Evolutionary conservation across 1,140 invertebrate species (phyloP), one percentile per base, ranked within the genome.

Genomic region (Cotesia chilonis): DNA sequence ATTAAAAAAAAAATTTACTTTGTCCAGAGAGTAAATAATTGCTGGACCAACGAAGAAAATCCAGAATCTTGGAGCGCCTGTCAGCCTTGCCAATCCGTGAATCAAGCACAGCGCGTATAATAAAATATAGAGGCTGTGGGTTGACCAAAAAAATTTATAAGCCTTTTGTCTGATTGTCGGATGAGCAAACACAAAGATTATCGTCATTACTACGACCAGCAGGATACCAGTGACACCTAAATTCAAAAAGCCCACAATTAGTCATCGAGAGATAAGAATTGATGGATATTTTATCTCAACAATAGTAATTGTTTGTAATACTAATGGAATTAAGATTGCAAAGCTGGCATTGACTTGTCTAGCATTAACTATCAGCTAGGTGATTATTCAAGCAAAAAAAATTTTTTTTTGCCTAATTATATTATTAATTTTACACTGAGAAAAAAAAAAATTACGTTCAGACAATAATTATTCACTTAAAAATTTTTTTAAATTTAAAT

Each of bases 151-250:
- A 85, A 96, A 98, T 69, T 95, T 95, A 84, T 98, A 98, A 0
- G 96, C 97, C 78, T 95, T 94, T 80, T 97, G 95, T 3, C 98
- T 89, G 37, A 99, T 96, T 2, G 92, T 93, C 0, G 97, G 96
- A 84, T 98, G 96, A 0, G 98, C 96, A 83, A 99, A 99, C 0
- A 98, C 94, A 82, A 98, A 99, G 69, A 99, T 98, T 57, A 98
- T 94, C 78, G 93, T 94, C 92, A 99, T 97, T 20, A 98, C 91
- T 52, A 96, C 89, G 79, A 98, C 98, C 0, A 99, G 87, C 1
- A 97, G 78, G 1, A 99, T 94, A n/a, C 98, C 98, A 0, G 96
- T 99, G 7, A 98, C 84, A 72, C 97, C 96, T 95, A 85, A 2
- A 90, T 88, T 37, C 69, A 77, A 68, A 61, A 37, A 59, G 14